phyloP scores from a whole-genome alignment of 1,140 invertebrate genomes.

The Oncopodura yosiiana region DNA sequence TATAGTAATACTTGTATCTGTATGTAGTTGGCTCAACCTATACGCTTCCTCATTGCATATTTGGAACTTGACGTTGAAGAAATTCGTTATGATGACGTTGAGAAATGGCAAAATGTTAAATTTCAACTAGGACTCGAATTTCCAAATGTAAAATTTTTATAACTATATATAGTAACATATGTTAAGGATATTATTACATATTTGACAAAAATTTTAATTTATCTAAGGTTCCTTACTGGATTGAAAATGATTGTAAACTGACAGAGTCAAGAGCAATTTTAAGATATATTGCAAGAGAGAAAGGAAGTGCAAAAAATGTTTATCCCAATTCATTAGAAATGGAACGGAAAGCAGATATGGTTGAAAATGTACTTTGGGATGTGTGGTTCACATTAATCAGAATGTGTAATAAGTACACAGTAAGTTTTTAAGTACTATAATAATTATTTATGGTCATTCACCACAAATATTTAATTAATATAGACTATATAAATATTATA shows the following conservation, averaged over 20 bases:
- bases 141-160: conserved; percentile 19
- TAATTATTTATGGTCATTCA: too few species aligned
- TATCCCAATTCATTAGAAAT: not conserved
- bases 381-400: not conserved
- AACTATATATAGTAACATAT: not conserved
- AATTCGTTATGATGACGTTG: conserved; percentile 4
- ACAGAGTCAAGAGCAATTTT: conserved; percentile 23
- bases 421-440: too few species aligned
- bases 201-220: not conserved
- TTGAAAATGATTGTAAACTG: conserved; percentile 17
- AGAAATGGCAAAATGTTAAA: conserved; percentile 9
- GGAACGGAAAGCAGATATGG: not conserved
- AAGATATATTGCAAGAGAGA: conserved; percentile 9
- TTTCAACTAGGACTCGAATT: conserved; percentile 10
- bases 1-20: too few species aligned
- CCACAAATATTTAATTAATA: too few species aligned
- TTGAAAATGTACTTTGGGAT: conserved; percentile 1
- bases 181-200: too few species aligned
- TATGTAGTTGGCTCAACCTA: conserved; percentile 22
- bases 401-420: conserved; percentile 4
- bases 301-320: not conserved
- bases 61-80: conserved; percentile 20
- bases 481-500: too few species aligned
- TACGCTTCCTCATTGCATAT: conserved; percentile 12
- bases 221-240: conserved; percentile 24